Percentiles rank a stretch among this genome's conserved stretches.
These are phyloP conservation scores for Dolichotis patagonum DNA, from an alignment of 2,113 vertebrate genomes.

Conservation along the genomic window DNA sequence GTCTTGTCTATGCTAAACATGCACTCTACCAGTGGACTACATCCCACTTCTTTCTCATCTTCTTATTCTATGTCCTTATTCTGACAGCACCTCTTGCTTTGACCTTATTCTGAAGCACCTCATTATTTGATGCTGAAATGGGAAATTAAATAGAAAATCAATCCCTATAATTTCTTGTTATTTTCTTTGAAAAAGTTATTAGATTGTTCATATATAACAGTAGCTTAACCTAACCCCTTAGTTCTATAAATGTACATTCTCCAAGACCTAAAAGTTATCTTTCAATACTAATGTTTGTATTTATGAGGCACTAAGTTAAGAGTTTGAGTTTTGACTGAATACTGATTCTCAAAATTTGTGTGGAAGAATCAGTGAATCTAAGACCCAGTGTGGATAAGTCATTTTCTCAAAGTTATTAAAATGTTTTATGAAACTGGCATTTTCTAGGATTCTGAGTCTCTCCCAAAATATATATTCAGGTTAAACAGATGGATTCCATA, in stretches of 20 bases:
- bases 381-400: background rate
- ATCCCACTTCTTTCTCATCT: background rate
- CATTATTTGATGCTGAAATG: background rate
- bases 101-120: background rate
- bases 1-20: background rate
- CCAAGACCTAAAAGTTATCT: slow-evolving; percentile 6
- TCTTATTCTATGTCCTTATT: background rate
- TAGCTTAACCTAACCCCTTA: slow-evolving; percentile 45
- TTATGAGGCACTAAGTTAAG: background rate
- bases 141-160: slow-evolving; percentile 28
- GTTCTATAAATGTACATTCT: slow-evolving; percentile 57
- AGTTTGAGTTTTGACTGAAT: slow-evolving; percentile 22
- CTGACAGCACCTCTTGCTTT: too few species aligned
- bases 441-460: background rate
- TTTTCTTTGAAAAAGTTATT: background rate
- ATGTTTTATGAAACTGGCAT: slow-evolving; percentile 28
- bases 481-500: background rate
- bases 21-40: background rate
- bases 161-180: background rate
- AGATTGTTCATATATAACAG: background rate
- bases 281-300: slow-evolving; percentile 15
- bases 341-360: background rate
- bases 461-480: background rate
- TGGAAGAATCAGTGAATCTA: background rate
- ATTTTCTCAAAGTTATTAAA: slow-evolving; percentile 40